Evolutionary conservation across 2,113 vertebrate species (phyloP).

Genomic region (Fulica atra): DNA sequence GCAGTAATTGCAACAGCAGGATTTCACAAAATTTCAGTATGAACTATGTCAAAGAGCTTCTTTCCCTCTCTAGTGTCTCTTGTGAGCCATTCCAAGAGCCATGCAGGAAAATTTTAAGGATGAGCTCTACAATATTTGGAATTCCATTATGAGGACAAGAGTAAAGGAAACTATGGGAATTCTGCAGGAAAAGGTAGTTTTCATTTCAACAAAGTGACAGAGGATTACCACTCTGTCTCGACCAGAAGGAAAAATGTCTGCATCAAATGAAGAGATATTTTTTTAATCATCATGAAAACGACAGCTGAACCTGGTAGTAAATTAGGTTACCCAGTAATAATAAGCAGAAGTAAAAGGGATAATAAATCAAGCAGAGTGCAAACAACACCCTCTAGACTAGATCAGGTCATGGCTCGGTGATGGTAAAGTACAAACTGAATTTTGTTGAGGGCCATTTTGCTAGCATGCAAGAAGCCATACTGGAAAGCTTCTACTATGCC

Average conservation of each 20-base stretch:
- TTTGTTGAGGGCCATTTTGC: not conserved
- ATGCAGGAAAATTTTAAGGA: not conserved
- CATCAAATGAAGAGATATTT: not conserved
- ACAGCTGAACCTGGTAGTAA: not conserved
- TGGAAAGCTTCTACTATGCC: not conserved
- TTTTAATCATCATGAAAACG: not conserved
- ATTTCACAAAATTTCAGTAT: not conserved
- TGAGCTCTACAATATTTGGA: too few species aligned
- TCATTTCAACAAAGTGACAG: not conserved
- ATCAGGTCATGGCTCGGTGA: not conserved
- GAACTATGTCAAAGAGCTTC: not conserved
- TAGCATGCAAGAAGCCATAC: not conserved
- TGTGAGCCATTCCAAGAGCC: not conserved
- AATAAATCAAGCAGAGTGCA: conserved; percentile 39
- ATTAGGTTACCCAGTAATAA: conserved; percentile 38
- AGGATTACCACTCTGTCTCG: not conserved
- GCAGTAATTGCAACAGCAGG: not conserved
- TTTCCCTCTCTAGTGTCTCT: not conserved
- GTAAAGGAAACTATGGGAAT: not conserved
- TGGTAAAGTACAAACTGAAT: not conserved
- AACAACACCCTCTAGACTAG: not conserved
- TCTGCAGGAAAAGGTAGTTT: not conserved
- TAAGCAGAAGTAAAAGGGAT: conserved; percentile 7
- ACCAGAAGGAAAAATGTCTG: not conserved
- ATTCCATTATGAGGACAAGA: not conserved